Conservation (phyloP, 2,113 vertebrate genomes). For the Antennarius striatus region DNA sequence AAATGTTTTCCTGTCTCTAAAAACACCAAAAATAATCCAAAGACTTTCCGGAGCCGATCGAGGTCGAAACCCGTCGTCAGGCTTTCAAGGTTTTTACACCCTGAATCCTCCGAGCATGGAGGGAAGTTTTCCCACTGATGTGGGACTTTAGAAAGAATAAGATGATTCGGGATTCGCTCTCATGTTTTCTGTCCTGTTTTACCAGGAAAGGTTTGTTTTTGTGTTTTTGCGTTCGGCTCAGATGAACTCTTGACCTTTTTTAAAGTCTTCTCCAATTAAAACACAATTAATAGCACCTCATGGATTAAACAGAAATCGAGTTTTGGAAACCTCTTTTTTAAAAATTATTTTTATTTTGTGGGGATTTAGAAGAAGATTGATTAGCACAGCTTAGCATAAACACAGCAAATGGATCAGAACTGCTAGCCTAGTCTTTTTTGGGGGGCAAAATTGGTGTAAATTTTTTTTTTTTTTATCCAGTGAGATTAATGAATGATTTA, state of each 20-base stretch:
- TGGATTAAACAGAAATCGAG: too few relatives aligned
- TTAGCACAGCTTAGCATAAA: too few relatives aligned
- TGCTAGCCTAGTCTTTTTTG: too few relatives aligned
- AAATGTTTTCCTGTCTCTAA: slow-evolving; percentile 37
- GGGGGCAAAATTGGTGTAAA: too few relatives aligned
- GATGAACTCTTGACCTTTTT: slow-evolving; percentile 1
- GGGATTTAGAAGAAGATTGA: neutral
- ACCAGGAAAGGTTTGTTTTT: slow-evolving; percentile 15
- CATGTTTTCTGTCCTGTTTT: slow-evolving; percentile 5
- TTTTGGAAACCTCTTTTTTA: neutral
- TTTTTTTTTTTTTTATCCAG: too few relatives aligned
- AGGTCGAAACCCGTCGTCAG: neutral
- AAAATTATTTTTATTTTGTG: too few relatives aligned
- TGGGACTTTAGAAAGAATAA: slow-evolving; percentile 12
- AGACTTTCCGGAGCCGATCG: neutral
- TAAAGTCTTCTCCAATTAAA: neutral
- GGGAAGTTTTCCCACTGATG: neutral
- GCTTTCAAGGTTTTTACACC: neutral
- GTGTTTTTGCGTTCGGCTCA: slow-evolving; percentile 8
- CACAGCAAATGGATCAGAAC: too few relatives aligned
- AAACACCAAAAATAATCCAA: slow-evolving; percentile 36
- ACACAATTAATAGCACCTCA: neutral
- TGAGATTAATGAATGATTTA: too few relatives aligned
- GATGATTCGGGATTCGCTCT: too few relatives aligned
- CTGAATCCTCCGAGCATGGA: neutral